Conservation (phyloP, 2,113 vertebrate species). For the Mystacornis crossleyi region DNA sequence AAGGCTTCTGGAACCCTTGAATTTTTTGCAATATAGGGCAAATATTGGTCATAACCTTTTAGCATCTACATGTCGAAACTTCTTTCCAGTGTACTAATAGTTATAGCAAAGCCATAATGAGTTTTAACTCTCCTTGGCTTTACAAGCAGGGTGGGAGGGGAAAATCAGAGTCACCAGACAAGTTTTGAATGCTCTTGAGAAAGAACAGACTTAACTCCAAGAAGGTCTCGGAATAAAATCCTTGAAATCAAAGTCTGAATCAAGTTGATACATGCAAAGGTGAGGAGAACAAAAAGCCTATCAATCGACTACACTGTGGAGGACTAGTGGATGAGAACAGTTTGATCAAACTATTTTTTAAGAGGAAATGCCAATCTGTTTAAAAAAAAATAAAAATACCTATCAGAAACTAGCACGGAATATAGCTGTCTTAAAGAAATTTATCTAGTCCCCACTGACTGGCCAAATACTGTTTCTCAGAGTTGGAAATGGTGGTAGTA, state of each 20-base stretch:
- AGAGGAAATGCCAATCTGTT: not conserved
- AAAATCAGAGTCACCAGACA: not conserved
- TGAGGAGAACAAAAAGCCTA: not conserved
- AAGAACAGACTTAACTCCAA: not conserved
- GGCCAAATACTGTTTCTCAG: not conserved
- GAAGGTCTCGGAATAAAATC: not conserved
- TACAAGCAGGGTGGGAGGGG: not conserved
- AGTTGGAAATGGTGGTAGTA: not conserved
- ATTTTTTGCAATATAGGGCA: not conserved
- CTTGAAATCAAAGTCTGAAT: not conserved
- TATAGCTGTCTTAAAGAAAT: not conserved
- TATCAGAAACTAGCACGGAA: not conserved
- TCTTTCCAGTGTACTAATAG: not conserved
- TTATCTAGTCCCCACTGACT: not conserved
- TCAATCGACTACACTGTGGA: not conserved
- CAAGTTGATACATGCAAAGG: not conserved
- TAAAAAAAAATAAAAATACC: not conserved
- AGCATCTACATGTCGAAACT: not conserved
- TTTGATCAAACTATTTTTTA: not conserved
- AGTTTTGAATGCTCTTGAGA: not conserved
- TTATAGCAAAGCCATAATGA: not conserved
- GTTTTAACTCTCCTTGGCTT: not conserved
- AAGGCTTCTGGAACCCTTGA: not conserved
- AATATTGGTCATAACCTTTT: not conserved
- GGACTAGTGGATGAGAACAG: not conserved